Percentiles rank a stretch among this genome's conserved stretches.
Evolutionary conservation across 2,888 invertebrate species (phyloP).

Genomic region (Drosophila colorata): DNA sequence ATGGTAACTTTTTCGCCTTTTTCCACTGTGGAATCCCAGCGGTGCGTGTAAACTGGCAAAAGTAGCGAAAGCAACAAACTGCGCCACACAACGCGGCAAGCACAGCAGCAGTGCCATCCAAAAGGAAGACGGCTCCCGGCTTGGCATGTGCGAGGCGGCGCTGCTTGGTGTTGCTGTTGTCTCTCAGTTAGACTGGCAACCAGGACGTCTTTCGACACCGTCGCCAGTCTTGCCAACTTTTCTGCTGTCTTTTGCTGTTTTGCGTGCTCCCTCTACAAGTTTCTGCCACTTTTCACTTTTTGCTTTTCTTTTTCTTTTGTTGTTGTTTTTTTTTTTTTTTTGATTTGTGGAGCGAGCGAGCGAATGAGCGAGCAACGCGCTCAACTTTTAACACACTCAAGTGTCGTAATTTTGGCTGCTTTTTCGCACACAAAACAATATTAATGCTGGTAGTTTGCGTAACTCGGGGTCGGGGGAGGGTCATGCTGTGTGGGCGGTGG

Average conservation of each 20-base stretch:
- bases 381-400: conserved; percentile 83
- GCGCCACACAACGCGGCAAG: conserved; percentile 23
- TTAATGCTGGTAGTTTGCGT: conserved; percentile 78
- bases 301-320: conserved; percentile 54
- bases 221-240: conserved; percentile 67
- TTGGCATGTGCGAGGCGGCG: conserved; percentile 38
- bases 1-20: conserved; percentile 82
- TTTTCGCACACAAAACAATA: conserved; percentile 82
- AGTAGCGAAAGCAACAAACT: conserved; percentile 76
- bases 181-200: conserved; percentile 55
- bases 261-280: conserved; percentile 67
- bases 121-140: conserved; percentile 32
- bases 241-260: conserved; percentile 81
- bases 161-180: conserved; percentile 19
- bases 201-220: conserved; percentile 74
- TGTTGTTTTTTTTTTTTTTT: conserved; percentile 68
- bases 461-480: neutral
- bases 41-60: conserved; percentile 82
- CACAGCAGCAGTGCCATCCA: conserved; percentile 36
- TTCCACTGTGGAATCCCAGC: conserved; percentile 79
- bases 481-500: conserved; percentile 19
- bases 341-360: conserved; percentile 60
- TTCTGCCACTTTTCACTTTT: conserved; percentile 75
- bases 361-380: conserved; percentile 42
- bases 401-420: conserved; percentile 82